Percentiles rank a stretch among this genome's conserved stretches.
phyloP scores from a whole-genome alignment of 2,888 invertebrate species.

The Steinernema hermaphroditum region DNA sequence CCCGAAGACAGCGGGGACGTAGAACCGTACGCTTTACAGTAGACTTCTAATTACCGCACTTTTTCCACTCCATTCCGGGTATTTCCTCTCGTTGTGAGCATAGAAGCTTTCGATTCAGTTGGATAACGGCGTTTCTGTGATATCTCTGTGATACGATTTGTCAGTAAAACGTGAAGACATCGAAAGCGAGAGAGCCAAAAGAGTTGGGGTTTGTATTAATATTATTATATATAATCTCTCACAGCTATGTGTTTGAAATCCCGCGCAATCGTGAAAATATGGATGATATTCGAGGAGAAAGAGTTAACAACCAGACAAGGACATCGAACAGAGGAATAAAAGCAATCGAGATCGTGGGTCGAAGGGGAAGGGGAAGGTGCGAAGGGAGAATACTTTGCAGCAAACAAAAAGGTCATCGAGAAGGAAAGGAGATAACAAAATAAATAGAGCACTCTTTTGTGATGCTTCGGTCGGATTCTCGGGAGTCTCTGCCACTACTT shows the following conservation, averaged over 20 bases:
- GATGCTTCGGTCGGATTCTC: constrained; percentile 20
- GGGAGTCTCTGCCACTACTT: constrained; percentile 10
- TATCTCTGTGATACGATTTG: constrained; percentile 19
- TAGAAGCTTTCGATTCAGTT: constrained; percentile 8
- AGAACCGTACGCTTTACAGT: neutral
- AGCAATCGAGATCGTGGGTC: constrained; percentile 29
- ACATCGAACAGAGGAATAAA: constrained; percentile 30
- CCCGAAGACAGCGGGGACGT: constrained; percentile 4
- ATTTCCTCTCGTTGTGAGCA: constrained; percentile 14
- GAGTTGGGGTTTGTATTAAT: neutral
- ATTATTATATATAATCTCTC: constrained; percentile 30
- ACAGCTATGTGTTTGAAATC: constrained; percentile 17
- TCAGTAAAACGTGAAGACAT: neutral
- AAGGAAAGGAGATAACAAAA: constrained; percentile 20
- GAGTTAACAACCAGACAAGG: constrained; percentile 26
- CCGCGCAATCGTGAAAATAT: constrained; percentile 25
- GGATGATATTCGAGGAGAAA: neutral
- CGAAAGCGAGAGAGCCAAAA: too few species aligned
- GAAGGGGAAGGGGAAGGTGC: constrained; percentile 17
- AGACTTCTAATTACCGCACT: constrained; percentile 25
- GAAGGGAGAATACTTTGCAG: constrained; percentile 21
- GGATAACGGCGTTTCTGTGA: constrained; percentile 1
- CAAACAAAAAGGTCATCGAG: neutral
- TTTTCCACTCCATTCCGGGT: constrained; percentile 20
- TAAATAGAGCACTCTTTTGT: constrained; percentile 26